Conservation (phyloP, 2,797 vertebrate genomes). For the Eupleurogrammus muticus region DNA sequence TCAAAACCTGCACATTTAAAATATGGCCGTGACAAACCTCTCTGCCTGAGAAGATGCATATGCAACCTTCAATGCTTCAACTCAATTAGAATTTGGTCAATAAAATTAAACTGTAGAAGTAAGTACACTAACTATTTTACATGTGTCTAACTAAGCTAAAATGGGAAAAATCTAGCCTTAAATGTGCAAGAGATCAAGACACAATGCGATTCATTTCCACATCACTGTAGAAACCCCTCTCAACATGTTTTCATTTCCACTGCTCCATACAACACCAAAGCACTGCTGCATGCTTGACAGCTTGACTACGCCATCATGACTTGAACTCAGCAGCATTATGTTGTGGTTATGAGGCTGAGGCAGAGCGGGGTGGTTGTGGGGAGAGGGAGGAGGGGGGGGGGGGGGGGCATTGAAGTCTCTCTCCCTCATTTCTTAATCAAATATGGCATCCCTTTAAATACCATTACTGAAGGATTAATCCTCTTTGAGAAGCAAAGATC, state of each 20-base stretch:
- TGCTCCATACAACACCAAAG: slow-evolving; percentile 16
- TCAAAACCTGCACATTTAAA: not conserved
- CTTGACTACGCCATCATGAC: slow-evolving; percentile 27
- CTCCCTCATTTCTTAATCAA: slow-evolving; percentile 55
- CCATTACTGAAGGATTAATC: slow-evolving; percentile 67
- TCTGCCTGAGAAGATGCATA: not conserved
- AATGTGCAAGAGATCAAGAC: not conserved
- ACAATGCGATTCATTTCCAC: slow-evolving; percentile 22
- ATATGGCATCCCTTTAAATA: slow-evolving; percentile 69
- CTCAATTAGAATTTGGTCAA: not conserved
- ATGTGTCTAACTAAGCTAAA: slow-evolving; percentile 3
- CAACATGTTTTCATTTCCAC: slow-evolving; percentile 29
- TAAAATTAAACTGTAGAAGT: not conserved
- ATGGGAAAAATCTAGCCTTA: slow-evolving; percentile 3
- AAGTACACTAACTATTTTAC: not conserved
- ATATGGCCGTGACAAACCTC: not conserved
- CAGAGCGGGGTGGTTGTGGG: no score
- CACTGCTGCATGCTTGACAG: slow-evolving; percentile 25
- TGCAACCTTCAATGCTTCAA: not conserved
- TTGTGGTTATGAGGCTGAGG: slow-evolving; percentile 3
- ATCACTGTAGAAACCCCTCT: slow-evolving; percentile 30
- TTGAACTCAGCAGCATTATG: slow-evolving; percentile 35
- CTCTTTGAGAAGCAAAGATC: slow-evolving; percentile 67
- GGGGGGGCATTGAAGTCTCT: slow-evolving; percentile 43
- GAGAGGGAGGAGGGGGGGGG: not conserved